A percentile compares a stretch with the other conserved stretches of the same genome.
These are phyloP conservation scores for Holotrichia oblita DNA, from an alignment of 1,140 invertebrate genomes.

Conservation along the genomic window DNA sequence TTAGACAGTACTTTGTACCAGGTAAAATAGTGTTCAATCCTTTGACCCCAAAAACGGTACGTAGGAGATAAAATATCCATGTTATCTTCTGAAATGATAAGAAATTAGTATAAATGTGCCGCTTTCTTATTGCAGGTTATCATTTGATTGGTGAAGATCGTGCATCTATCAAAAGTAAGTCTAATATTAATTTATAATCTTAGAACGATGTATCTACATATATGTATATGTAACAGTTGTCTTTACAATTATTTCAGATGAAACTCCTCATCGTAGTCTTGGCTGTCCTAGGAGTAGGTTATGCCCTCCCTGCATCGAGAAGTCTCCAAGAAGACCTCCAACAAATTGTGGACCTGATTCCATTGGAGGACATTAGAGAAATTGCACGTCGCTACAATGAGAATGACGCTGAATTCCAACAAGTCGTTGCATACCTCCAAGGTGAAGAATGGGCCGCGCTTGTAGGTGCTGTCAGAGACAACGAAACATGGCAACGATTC, in stretches of 20 bases:
- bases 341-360: slow-evolving; percentile 47
- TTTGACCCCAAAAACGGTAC: too few relatives aligned
- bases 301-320: background rate
- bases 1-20: too few relatives aligned
- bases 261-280: background rate
- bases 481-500: slow-evolving; percentile 43
- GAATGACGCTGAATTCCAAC: slow-evolving; percentile 45
- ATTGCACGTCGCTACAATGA: slow-evolving; percentile 42
- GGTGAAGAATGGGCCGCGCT: slow-evolving; percentile 45
- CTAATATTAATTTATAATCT: too few relatives aligned
- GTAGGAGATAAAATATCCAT: too few relatives aligned
- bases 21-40: too few relatives aligned
- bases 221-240: too few relatives aligned
- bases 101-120: too few relatives aligned
- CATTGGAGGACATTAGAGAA: slow-evolving; percentile 44
- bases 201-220: too few relatives aligned
- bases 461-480: slow-evolving; percentile 39
- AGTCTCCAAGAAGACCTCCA: slow-evolving; percentile 41
- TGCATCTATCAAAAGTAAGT: too few relatives aligned
- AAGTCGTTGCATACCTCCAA: slow-evolving; percentile 45
- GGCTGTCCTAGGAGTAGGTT: background rate
- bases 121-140: too few relatives aligned
- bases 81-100: too few relatives aligned
- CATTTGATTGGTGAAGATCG: too few relatives aligned
- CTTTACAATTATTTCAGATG: background rate